Conservation (phyloP, 2,888 invertebrate species). For the Orgyia antiqua region DNA sequence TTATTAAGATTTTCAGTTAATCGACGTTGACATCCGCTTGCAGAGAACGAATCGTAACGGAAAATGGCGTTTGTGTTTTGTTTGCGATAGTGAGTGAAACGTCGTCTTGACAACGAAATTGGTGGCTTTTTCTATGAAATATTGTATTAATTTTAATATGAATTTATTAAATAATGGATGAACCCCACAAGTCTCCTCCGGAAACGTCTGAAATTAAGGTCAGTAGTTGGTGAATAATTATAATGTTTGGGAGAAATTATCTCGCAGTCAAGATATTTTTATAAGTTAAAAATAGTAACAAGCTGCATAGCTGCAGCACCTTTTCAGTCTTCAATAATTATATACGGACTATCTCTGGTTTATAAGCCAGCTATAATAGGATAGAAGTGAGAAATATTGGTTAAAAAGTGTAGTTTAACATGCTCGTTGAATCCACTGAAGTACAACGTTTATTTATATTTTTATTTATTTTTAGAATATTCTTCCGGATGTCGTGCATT, state of each 20-base stretch:
- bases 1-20: neutral
- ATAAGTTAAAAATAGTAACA: conserved; percentile 55
- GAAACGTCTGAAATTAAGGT: conserved; percentile 58
- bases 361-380: too few relatives aligned
- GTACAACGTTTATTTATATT: too few relatives aligned
- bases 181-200: conserved; percentile 46
- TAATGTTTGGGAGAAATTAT: conserved; percentile 21
- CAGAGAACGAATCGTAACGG: conserved; percentile 28
- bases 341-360: too few relatives aligned
- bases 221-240: conserved; percentile 21
- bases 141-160: conserved; percentile 60
- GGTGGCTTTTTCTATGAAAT: conserved; percentile 48
- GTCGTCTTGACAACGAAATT: conserved; percentile 72
- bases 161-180: conserved; percentile 71
- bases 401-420: too few relatives aligned
- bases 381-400: too few relatives aligned
- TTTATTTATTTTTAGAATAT: conserved; percentile 74
- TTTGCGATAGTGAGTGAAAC: conserved; percentile 50
- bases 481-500: conserved; percentile 76
- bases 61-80: conserved; percentile 56
- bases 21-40: neutral
- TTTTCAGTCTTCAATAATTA: conserved; percentile 28
- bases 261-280: conserved; percentile 44
- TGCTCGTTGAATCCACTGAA: too few relatives aligned
- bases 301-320: conserved; percentile 48